Evolutionary conservation across 2,888 invertebrate genomes (phyloP).

Genomic region (Rhingia rostrata): DNA sequence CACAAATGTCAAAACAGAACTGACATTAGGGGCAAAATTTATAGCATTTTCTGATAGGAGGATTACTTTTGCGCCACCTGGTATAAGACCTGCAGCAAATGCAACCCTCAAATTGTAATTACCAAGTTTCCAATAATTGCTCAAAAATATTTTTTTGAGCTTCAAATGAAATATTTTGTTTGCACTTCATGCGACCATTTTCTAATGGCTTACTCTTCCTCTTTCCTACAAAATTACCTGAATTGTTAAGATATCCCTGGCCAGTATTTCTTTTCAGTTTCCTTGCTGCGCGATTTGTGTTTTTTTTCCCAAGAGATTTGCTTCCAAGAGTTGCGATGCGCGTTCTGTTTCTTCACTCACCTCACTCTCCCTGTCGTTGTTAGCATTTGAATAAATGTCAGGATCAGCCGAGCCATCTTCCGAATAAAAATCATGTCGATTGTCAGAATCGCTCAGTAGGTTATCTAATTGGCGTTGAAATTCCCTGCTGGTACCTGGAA

Average conservation of each 20-base stretch:
- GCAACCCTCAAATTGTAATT: not conserved
- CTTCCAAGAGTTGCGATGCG: no score
- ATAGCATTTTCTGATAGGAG: no score
- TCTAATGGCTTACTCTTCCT: conserved; percentile 10
- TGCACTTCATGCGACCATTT: conserved; percentile 25
- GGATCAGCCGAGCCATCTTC: no score
- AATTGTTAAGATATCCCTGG: conserved; percentile 2
- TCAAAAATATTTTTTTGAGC: conserved; percentile 26
- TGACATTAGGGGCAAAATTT: no score
- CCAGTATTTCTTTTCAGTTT: conserved; percentile 27
- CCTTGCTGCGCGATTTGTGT: conserved; percentile 12
- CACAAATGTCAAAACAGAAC: no score
- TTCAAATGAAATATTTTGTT: conserved; percentile 20
- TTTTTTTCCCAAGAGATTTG: not conserved
- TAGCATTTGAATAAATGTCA: not conserved
- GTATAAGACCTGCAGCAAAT: no score
- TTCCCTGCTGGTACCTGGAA: no score
- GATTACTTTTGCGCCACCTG: no score
- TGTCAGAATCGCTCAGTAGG: not conserved
- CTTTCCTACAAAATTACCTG: conserved; percentile 20
- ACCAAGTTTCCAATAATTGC: conserved; percentile 32
- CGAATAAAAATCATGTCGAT: no score
- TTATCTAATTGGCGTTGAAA: not conserved
- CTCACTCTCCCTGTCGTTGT: not conserved
- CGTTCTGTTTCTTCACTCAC: not conserved